Conservation (phyloP, 2,113 vertebrate species). For the Tamias sibiricus region DNA sequence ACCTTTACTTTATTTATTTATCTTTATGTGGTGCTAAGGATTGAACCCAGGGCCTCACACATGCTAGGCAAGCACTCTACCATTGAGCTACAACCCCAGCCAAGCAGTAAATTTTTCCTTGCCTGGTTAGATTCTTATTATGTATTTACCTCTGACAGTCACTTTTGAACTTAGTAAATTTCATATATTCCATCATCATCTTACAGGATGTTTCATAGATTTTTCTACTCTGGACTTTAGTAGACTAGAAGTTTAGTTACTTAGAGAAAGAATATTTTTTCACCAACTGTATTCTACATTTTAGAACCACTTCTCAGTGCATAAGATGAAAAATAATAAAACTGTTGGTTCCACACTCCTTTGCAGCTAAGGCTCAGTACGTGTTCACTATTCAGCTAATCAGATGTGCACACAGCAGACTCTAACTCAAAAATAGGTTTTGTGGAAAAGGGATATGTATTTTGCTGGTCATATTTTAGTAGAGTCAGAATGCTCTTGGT, state of each 20-base stretch:
- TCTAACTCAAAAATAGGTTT: not conserved
- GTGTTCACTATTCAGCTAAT: not conserved
- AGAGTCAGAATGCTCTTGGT: not conserved
- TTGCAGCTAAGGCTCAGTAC: not conserved
- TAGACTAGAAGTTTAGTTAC: not conserved
- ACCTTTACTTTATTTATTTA: too few relatives aligned
- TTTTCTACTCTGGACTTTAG: not conserved
- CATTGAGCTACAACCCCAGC: too few relatives aligned
- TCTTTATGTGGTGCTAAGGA: too few relatives aligned
- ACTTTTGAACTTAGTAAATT: not conserved
- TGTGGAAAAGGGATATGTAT: not conserved
- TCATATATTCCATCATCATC: not conserved
- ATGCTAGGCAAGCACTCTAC: too few relatives aligned
- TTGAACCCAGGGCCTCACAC: too few relatives aligned
- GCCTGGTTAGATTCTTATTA: not conserved
- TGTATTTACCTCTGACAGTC: not conserved
- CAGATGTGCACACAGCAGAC: not conserved
- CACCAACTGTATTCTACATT: not conserved
- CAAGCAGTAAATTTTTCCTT: not conserved
- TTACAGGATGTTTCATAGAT: not conserved
- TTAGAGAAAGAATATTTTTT: not conserved
- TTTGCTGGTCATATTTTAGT: not conserved
- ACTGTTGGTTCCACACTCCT: not conserved
- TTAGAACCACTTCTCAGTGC: not conserved
- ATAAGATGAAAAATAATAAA: not conserved